Evolutionary conservation across 2,888 invertebrate species (phyloP).

Genomic region (Stenolophus ochropezus): DNA sequence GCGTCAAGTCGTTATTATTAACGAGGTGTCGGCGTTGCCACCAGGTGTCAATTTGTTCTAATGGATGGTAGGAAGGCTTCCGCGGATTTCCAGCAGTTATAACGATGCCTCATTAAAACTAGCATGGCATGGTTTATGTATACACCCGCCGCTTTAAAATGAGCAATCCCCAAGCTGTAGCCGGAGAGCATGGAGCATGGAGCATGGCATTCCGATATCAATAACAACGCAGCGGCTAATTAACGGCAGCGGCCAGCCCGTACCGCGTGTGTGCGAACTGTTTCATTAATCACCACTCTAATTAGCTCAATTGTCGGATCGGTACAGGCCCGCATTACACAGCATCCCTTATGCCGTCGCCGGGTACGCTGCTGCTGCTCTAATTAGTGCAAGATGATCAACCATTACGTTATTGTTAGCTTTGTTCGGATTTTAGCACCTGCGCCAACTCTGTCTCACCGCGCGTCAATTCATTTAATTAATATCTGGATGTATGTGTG

Average conservation of each 20-base stretch:
- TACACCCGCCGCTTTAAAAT: slow-evolving; percentile 52
- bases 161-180: slow-evolving; percentile 45
- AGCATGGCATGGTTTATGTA: slow-evolving; percentile 64
- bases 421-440: slow-evolving; percentile 50
- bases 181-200: neutral
- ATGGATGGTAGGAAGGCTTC: slow-evolving; percentile 71
- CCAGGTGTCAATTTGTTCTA: slow-evolving; percentile 75
- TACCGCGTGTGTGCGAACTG: slow-evolving; percentile 14
- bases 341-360: slow-evolving; percentile 32
- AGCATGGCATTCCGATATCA: slow-evolving; percentile 30
- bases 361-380: no score
- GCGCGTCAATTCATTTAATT: slow-evolving; percentile 32
- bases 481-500: slow-evolving; percentile 31
- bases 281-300: slow-evolving; percentile 43
- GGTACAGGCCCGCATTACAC: neutral
- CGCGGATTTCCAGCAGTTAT: slow-evolving; percentile 67
- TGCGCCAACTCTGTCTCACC: neutral
- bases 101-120: slow-evolving; percentile 69
- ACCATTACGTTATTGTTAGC: slow-evolving; percentile 54
- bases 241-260: neutral
- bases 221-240: slow-evolving; percentile 19
- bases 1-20: slow-evolving; percentile 65
- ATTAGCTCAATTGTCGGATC: slow-evolving; percentile 45
- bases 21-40: slow-evolving; percentile 70
- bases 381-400: slow-evolving; percentile 34